Evolutionary conservation across 2,888 invertebrate genomes (phyloP), one percentile per base, ranked within the genome.

Genomic region (Apodemia zela): DNA sequence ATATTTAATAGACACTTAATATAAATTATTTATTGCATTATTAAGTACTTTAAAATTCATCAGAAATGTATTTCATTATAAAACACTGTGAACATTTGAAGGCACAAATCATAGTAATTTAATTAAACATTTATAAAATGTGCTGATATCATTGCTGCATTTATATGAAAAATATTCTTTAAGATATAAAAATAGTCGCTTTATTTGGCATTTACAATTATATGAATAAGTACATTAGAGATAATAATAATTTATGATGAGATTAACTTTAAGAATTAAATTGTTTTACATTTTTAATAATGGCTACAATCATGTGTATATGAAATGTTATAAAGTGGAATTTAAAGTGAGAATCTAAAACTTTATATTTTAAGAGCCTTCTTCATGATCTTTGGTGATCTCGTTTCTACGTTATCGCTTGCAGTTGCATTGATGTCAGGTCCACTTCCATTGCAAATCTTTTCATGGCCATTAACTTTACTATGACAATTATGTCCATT

Each of bases 111-210:
- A 80, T 33, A 33, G 33, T 8, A 33, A 33, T 33, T 33, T 10
- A 33, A 33, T 33, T 33, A 33, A 33, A 33, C 10, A 68, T 68
- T 68, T 61, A 65, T 62, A 71, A 65, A 65, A n/a, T 71, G 67
- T 73, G 73, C 73, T 76, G 67, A 71, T 72, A 72, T 72, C 68
- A 72, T 74, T 70, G 67, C 63, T 61, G 68, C 65, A 67, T 71
- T 64, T 65, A 71, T 73, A 72, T 70, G 69, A 72, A 75, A 73
- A 75, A 75, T 75, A 77, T 75, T 75, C 75, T 78, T 75, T 57
- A 81, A 83, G 78, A 78, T 89, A 88, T 82, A 89, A 90, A 90
- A 90, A 90, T 90, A 89, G 82, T 86, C 85, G 66, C 68, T 82
- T 86, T 82, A 85, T 89, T 87, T 88, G 87, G 85, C 85, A 80